Conservation (phyloP, 2,113 vertebrate genomes). For the Hydrolagus affinis region DNA sequence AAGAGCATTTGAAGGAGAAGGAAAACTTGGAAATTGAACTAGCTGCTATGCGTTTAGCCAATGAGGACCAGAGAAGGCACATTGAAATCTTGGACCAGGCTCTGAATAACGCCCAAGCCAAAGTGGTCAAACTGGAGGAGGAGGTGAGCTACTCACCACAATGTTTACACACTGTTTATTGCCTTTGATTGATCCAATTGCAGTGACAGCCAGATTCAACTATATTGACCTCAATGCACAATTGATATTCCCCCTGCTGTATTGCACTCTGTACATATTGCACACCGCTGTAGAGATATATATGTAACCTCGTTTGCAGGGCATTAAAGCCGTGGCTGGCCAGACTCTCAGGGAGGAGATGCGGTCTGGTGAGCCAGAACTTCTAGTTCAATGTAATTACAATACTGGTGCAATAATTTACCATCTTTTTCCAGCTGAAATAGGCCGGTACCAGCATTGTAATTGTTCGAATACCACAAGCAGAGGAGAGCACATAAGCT, state of each 20-base stretch:
- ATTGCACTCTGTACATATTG: no score
- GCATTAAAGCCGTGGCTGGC: no score
- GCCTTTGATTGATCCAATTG: neutral
- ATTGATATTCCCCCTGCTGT: neutral
- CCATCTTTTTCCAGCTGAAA: no score
- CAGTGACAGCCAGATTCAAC: neutral
- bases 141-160: conserved; percentile 55
- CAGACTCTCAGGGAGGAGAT: no score
- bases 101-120: conserved; percentile 65
- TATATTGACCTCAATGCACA: neutral
- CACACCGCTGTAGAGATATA: neutral
- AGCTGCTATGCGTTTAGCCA: conserved; percentile 57
- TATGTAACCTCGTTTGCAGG: no score
- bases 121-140: conserved; percentile 69
- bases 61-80: conserved; percentile 67
- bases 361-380: no score
- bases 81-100: conserved; percentile 74
- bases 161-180: conserved; percentile 5
- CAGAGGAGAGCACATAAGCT: no score
- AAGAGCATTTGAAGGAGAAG: conserved; percentile 66
- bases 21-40: conserved; percentile 70
- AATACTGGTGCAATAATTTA: no score
- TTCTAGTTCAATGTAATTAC: no score
- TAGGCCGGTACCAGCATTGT: no score
- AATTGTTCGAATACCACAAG: no score